phyloP scores from a whole-genome alignment of 2,113 vertebrate species.

The Bufo gargarizans region DNA sequence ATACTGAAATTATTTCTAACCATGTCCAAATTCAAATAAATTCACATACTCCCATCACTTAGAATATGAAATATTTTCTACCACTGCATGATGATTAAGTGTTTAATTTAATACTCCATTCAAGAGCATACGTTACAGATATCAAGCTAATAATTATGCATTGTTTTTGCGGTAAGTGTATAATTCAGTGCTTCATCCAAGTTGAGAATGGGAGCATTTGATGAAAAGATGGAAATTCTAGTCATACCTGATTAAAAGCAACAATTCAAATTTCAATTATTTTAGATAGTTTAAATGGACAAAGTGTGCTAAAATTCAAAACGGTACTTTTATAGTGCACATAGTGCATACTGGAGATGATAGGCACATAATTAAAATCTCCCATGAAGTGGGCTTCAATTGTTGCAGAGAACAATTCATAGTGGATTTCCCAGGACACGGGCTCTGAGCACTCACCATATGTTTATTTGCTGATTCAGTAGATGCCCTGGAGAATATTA shows the following conservation, averaged over 20 bases:
- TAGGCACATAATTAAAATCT: background rate
- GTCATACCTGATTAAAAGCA: slow-evolving; percentile 23
- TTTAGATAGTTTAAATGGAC: background rate
- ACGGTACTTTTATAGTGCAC: background rate
- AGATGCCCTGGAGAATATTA: background rate
- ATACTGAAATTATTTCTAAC: background rate
- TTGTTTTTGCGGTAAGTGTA: slow-evolving; percentile 29
- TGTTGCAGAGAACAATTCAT: slow-evolving; percentile 10
- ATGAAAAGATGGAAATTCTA: background rate
- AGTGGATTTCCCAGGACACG: slow-evolving; percentile 33
- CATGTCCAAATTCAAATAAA: background rate
- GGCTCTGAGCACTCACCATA: slow-evolving; percentile 42
- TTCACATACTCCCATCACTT: background rate
- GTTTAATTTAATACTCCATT: slow-evolving; percentile 10
- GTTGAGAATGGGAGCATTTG: background rate
- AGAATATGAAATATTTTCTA: background rate
- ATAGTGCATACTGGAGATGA: background rate
- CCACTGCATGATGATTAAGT: slow-evolving; percentile 13
- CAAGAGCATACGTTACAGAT: slow-evolving; percentile 26
- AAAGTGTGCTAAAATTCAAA: background rate
- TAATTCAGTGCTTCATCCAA: slow-evolving; percentile 21
- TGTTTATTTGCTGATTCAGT: slow-evolving; percentile 30
- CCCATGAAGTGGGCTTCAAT: slow-evolving; percentile 18
- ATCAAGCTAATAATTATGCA: slow-evolving; percentile 2
- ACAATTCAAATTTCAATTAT: slow-evolving; percentile 29